Base-by-base conservation (phyloP, 2,888 invertebrate genomes). In the Agriotes lineatus region DNA sequence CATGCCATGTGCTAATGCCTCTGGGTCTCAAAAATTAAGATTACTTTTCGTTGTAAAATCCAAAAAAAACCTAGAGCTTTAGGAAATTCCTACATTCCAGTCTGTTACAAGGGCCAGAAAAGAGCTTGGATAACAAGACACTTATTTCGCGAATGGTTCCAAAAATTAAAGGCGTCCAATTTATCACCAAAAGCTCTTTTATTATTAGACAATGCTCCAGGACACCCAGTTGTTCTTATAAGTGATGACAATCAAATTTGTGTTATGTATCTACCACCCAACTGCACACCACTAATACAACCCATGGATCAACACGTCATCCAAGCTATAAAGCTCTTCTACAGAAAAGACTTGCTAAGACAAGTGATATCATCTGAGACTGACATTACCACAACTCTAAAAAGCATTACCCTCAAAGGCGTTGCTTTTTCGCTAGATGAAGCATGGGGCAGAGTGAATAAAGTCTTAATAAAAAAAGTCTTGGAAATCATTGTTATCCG, bases 31-130 rank as follows among this genome's bases (percentile, higher is more conserved):
- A 61, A 77, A 73, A 69, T 42, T 79, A 10, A 72, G 73, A 9
- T 68, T 78, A 57, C 65, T 78, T 33, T 57, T 78, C 6, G 74
- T 81, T 63, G 77, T 78, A 0, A 79, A 79, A 71, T 73, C 74
- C n/a, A n/a, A 14, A 72, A 75, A 59, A 79, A 77, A 7, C 75
- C 77, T 16, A 62, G 75, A 16, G 75, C 75, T 50, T 78, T 77
- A 33, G 76, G 75, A 61, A 71, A 75, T 48, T 48, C 72, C 2
- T 35, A 35, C n/a, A 52, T 78, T 6, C 75, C 78, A n/a, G 65
- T 78, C 0, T 22, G 19, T 1, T 74, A 74, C 56, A 69, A 66
- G 62, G 35, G 48, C 5, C 73, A 74, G 44, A 54, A 44, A 18
- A 77, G 50, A 50, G 75, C 75, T 0, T 77, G 77, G 78, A 75